Evolutionary conservation across 2,113 vertebrate species (phyloP).

Genomic region (Brachirus orientalis): DNA sequence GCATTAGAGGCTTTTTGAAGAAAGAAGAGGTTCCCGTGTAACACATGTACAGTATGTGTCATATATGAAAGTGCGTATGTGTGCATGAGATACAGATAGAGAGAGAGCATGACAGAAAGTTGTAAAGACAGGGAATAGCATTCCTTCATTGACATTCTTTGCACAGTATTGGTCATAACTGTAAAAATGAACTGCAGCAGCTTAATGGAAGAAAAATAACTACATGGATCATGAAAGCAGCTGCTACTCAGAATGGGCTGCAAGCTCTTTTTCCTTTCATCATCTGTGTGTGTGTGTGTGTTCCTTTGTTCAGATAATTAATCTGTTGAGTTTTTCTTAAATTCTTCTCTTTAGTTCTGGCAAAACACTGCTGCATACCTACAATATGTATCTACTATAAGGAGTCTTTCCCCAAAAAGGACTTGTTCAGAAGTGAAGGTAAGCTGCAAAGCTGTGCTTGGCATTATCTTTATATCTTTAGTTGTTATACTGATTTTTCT

Average conservation of each 20-base stretch:
- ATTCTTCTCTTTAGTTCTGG: constrained; percentile 30
- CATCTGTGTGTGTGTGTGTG: not conserved
- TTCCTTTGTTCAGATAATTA: constrained; percentile 49
- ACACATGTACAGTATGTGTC: not conserved
- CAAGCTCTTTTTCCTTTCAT: constrained; percentile 2
- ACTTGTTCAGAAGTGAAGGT: constrained; percentile 36
- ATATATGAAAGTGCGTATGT: no score
- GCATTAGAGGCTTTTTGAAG: not conserved
- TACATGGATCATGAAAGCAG: not conserved
- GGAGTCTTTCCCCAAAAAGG: constrained; percentile 62
- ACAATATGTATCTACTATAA: constrained; percentile 14
- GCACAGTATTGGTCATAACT: constrained; percentile 14
- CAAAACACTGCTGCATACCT: constrained; percentile 41
- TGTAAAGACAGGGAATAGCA: not conserved
- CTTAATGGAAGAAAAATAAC: not conserved
- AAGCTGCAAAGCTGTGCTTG: constrained; percentile 16
- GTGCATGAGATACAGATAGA: not conserved
- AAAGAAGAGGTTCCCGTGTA: not conserved
- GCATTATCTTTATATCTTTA: no score
- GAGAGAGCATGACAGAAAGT: not conserved
- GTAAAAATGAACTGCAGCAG: constrained; percentile 35
- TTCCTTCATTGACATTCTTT: constrained; percentile 49
- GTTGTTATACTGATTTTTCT: no score
- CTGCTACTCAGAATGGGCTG: not conserved
- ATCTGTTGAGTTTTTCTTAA: constrained; percentile 32